A percentile compares a stretch with the other conserved stretches of the same genome.
Conservation (phyloP, 2,888 invertebrate genomes). For the Leptinotarsa juncta region DNA sequence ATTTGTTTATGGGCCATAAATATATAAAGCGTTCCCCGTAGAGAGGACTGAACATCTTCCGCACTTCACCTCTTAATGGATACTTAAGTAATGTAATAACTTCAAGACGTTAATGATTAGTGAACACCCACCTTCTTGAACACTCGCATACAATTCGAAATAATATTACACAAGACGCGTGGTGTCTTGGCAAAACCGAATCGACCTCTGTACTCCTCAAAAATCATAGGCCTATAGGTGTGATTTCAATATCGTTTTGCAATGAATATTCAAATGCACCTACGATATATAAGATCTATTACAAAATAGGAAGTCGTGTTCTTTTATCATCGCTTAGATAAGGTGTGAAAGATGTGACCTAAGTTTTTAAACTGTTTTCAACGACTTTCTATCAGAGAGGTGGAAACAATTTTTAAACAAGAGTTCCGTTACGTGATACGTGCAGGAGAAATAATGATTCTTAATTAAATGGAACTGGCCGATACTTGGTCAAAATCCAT, state of each 20-base stretch:
- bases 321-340: background rate
- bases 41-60: background rate
- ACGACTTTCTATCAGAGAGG: background rate
- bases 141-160: background rate
- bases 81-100: slow-evolving; percentile 5
- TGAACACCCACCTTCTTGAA: background rate
- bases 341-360: slow-evolving; percentile 6
- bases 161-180: slow-evolving; percentile 2
- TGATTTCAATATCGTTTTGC: slow-evolving; percentile 14
- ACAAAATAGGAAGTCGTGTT: slow-evolving; percentile 4
- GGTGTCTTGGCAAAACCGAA: background rate
- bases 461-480: no score
- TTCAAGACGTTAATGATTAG: slow-evolving; percentile 6
- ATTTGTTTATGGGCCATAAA: background rate
- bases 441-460: background rate
- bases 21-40: background rate
- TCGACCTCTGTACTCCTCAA: background rate
- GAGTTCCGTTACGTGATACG: background rate
- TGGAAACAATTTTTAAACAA: background rate
- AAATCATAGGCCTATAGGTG: slow-evolving; percentile 1
- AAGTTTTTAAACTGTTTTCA: background rate
- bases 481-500: no score
- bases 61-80: slow-evolving; percentile 1
- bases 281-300: background rate
- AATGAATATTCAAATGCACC: slow-evolving; percentile 11